phyloP scores from a whole-genome alignment of 2,113 vertebrate species.

The Smithornis capensis region DNA sequence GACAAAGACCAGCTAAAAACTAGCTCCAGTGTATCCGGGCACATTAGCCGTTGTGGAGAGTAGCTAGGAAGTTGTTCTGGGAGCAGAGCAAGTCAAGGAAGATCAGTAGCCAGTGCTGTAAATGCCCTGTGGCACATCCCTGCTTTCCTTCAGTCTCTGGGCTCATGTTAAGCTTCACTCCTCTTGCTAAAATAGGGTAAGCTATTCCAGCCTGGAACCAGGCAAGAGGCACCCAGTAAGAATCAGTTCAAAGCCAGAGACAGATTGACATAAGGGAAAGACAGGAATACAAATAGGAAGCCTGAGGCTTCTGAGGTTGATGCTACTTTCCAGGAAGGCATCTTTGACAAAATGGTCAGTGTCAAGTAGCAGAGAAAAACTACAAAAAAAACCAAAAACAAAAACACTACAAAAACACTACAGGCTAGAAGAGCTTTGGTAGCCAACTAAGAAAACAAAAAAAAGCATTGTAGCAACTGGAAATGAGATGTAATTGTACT shows the following conservation, averaged over 20 bases:
- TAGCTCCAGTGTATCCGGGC: background rate
- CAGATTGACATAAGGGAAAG: background rate
- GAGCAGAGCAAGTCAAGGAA: background rate
- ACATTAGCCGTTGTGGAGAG: background rate
- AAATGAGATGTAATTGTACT: background rate
- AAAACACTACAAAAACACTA: too few relatives aligned
- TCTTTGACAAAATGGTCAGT: background rate
- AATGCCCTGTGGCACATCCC: background rate
- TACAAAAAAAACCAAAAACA: accelerated
- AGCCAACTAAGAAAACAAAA: background rate
- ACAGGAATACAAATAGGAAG: background rate
- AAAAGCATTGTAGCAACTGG: background rate
- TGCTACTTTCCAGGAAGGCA: background rate
- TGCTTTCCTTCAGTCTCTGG: background rate
- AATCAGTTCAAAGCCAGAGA: background rate
- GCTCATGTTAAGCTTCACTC: background rate
- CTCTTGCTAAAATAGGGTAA: background rate
- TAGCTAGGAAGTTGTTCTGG: background rate
- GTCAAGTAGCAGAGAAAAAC: background rate
- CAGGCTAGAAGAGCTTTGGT: background rate
- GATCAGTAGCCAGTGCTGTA: background rate
- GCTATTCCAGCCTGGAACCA: background rate
- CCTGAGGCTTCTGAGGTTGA: background rate
- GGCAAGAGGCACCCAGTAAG: background rate
- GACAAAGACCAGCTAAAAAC: too few relatives aligned